phyloP scores from a whole-genome alignment of 2,888 invertebrate genomes.

The Myopa testacea region DNA sequence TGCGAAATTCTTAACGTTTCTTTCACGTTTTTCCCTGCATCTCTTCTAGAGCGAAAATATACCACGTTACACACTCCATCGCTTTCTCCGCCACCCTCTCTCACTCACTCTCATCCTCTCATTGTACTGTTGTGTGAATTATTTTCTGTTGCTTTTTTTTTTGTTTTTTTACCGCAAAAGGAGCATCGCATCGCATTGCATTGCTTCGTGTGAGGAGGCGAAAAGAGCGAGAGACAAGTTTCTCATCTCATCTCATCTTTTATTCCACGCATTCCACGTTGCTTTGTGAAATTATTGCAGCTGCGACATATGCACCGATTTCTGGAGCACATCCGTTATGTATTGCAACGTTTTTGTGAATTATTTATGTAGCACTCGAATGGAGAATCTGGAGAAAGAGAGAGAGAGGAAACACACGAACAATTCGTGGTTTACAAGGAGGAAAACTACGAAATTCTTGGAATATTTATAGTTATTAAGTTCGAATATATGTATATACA shows the following conservation, averaged over 20 bases:
- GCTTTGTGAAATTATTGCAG: constrained; percentile 21
- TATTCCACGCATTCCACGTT: background rate
- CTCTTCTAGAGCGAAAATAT: no score
- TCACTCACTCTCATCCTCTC: background rate
- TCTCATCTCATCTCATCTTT: background rate
- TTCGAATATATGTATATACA: no score
- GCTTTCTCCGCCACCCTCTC: background rate
- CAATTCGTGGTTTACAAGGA: background rate
- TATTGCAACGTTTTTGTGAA: background rate
- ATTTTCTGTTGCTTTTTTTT: background rate
- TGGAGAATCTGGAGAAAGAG: background rate
- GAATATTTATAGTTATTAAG: background rate
- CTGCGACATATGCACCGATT: constrained; percentile 28
- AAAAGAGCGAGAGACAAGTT: background rate
- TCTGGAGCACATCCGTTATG: constrained; percentile 12
- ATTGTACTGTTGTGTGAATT: background rate
- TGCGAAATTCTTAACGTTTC: no score
- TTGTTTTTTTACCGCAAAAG: background rate
- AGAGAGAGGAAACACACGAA: background rate
- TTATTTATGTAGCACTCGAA: background rate
- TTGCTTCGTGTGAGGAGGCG: background rate
- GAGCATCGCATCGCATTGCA: background rate
- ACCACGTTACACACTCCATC: no score
- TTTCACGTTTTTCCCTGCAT: no score
- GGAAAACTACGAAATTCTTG: background rate